Conservation (phyloP, 2,797 vertebrate species). For the Acanthurus tractus region DNA sequence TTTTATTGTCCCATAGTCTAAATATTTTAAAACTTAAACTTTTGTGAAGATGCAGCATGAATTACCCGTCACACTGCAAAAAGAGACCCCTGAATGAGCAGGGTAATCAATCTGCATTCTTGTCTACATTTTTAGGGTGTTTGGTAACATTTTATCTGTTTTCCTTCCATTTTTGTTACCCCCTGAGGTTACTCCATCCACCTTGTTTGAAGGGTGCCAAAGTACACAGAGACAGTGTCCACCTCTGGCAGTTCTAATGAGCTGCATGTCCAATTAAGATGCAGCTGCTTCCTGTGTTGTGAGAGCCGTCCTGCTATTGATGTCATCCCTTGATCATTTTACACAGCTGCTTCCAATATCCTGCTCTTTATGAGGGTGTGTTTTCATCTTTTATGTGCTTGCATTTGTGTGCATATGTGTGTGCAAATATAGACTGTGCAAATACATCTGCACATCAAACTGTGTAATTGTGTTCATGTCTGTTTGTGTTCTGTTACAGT, state of each 20-base stretch:
- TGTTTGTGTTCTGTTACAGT: constrained; percentile 12
- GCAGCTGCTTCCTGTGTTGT: constrained; percentile 75
- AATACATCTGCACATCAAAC: constrained; percentile 64
- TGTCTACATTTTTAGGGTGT: neutral
- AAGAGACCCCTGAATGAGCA: neutral
- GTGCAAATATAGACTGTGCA: constrained; percentile 75
- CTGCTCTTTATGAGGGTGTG: constrained; percentile 78
- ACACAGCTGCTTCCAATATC: constrained; percentile 81
- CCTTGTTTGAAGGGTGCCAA: constrained; percentile 30
- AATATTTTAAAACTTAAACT: neutral
- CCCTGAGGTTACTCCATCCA: neutral
- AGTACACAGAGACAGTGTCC: constrained; percentile 40
- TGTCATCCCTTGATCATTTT: constrained; percentile 83
- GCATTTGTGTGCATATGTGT: constrained; percentile 61
- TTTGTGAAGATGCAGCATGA: neutral
- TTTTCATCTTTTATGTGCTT: constrained; percentile 79
- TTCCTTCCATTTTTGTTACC: constrained; percentile 9
- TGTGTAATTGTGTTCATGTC: constrained; percentile 22
- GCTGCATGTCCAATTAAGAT: constrained; percentile 75
- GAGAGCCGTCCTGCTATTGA: constrained; percentile 75
- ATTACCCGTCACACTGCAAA: constrained; percentile 1
- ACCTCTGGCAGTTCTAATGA: constrained; percentile 70
- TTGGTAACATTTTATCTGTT: neutral
- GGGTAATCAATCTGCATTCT: neutral
- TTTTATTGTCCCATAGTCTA: neutral